phyloP scores from a whole-genome alignment of 2,113 vertebrate species.

The Pogonocichla stellata region DNA sequence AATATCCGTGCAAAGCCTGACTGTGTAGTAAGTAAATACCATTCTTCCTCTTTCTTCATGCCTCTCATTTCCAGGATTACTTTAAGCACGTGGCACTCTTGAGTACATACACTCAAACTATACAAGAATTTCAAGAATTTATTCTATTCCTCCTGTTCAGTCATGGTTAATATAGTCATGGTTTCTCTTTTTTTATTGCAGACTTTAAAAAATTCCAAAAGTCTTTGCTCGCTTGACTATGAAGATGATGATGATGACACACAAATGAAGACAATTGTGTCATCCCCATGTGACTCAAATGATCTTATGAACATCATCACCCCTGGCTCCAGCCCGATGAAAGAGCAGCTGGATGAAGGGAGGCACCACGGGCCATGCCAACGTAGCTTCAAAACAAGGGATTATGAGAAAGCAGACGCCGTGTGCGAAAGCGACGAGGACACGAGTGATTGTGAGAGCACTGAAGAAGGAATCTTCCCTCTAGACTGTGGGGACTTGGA shows the following conservation, averaged over 20 bases:
- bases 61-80: background rate
- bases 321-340: slow-evolving; percentile 65
- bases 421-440: slow-evolving; percentile 68
- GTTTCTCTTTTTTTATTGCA: slow-evolving; percentile 47
- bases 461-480: slow-evolving; percentile 67
- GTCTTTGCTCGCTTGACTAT: slow-evolving; percentile 79
- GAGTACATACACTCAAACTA: background rate
- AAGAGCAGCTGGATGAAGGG: slow-evolving; percentile 53
- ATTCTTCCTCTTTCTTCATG: background rate
- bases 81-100: background rate
- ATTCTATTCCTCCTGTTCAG: background rate
- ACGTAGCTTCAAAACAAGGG: slow-evolving; percentile 41
- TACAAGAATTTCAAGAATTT: background rate
- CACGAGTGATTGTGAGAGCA: slow-evolving; percentile 73
- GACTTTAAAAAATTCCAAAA: slow-evolving; percentile 81
- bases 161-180: background rate
- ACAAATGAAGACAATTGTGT: slow-evolving; percentile 73
- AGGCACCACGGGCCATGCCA: slow-evolving; percentile 22
- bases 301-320: slow-evolving; percentile 65
- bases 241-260: slow-evolving; percentile 73
- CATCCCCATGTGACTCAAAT: slow-evolving; percentile 73
- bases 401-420: slow-evolving; percentile 20
- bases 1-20: background rate
- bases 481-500: slow-evolving; percentile 74
- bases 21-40: background rate